Percentiles rank a stretch among this genome's conserved stretches.
Evolutionary conservation across 2,888 invertebrate species (phyloP).

Genomic region (Synanthedon tipuliformis): DNA sequence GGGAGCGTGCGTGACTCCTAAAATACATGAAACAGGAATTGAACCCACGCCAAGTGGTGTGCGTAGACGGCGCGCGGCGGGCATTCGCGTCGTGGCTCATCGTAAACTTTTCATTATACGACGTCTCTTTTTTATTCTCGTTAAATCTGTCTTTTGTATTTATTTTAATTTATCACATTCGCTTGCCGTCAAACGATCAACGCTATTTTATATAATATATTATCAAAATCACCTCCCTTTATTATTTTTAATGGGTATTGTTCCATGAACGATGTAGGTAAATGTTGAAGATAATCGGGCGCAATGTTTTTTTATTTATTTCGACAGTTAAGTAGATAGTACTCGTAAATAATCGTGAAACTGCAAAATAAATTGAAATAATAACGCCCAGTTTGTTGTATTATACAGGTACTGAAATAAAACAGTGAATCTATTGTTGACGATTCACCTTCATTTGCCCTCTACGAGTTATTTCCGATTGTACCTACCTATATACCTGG

Average conservation of each 20-base stretch:
- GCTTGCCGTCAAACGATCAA: conserved; percentile 11
- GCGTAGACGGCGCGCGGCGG: conserved; percentile 59
- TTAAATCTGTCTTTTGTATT: conserved; percentile 46
- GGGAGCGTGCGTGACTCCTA: conserved; percentile 52
- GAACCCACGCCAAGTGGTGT: conserved; percentile 63
- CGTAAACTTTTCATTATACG: conserved; percentile 62
- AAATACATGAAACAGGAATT: conserved; percentile 67
- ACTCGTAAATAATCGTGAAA: too few species aligned
- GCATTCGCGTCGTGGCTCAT: conserved; percentile 15
- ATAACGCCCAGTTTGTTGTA: too few species aligned
- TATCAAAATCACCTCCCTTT: too few species aligned
- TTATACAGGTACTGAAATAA: conserved; percentile 6
- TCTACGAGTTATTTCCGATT: conserved; percentile 9
- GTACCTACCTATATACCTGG: not conserved
- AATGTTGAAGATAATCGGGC: too few species aligned
- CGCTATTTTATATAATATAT: too few species aligned
- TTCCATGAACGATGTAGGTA: too few species aligned
- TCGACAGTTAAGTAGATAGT: too few species aligned
- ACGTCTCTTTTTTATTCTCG: conserved; percentile 51
- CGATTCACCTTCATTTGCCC: conserved; percentile 38
- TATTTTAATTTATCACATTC: conserved; percentile 34
- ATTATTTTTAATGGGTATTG: too few species aligned
- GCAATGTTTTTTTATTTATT: too few species aligned
- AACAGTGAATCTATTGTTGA: conserved; percentile 12
- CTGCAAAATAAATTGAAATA: too few species aligned